Percentiles rank a stretch among this genome's conserved stretches.
These are phyloP conservation scores for Melanocharis versteri DNA, from an alignment of 2,113 vertebrate genomes.

Conservation along the genomic window DNA sequence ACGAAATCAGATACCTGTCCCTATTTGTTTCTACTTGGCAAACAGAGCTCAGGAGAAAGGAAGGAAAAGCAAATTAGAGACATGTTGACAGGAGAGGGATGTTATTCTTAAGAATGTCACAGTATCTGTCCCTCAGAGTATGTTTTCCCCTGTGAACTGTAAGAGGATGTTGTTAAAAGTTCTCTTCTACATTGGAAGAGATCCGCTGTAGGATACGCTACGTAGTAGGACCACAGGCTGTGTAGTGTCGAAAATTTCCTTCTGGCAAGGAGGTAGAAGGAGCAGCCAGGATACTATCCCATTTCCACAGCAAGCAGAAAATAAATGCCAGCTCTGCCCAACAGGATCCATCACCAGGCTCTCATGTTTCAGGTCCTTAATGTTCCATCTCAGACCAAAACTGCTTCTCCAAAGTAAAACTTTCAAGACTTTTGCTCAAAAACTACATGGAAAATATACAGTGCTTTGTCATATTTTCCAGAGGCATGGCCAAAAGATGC, in stretches of 20 bases:
- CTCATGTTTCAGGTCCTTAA: not conserved
- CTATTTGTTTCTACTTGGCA: conserved; percentile 5
- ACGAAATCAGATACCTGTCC: conserved; percentile 7
- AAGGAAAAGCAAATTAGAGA: conserved; percentile 1
- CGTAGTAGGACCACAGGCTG: not conserved
- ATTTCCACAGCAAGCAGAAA: not conserved
- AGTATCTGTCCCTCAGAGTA: not conserved
- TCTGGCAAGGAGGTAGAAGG: not conserved
- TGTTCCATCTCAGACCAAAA: not conserved
- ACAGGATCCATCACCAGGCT: not conserved
- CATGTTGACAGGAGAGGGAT: not conserved
- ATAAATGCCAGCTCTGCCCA: not conserved
- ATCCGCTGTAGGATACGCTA: fast-evolving
- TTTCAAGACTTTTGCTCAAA: not conserved
- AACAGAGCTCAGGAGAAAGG: not conserved
- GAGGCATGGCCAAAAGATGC: not conserved
- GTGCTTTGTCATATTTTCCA: not conserved
- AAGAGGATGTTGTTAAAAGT: not conserved
- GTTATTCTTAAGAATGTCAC: not conserved
- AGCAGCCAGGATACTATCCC: not conserved
- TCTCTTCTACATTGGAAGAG: not conserved
- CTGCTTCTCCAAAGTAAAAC: not conserved
- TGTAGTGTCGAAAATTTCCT: not conserved
- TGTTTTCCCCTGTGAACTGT: not conserved
- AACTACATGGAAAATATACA: not conserved